Evolutionary conservation across 2,113 vertebrate species (phyloP), one percentile per base, ranked within the genome.

Genomic region (Podocnemis expansa): DNA sequence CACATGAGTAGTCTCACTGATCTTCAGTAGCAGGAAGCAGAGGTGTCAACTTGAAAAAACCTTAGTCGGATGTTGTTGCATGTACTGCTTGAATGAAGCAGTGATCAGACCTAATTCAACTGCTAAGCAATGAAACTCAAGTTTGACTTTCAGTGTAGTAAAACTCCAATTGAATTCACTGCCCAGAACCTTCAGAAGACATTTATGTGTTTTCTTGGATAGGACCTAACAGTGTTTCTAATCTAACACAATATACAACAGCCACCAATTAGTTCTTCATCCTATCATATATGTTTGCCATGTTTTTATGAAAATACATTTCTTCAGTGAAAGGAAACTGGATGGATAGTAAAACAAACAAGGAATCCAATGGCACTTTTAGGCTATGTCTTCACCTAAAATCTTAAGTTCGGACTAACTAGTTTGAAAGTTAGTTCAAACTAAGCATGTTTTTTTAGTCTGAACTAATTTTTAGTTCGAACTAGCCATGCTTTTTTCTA

Each of bases 241-340:
- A 10, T 60, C 8, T 4, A 80, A 7, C 0, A 1, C 21, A 8
- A 16, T 54, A 75, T 58, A 22, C 21, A 67, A 5, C 13, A 10
- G 2, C 4, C 4, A 31, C 38, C 82, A 78, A 25, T 47, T 51
- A 58, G 60, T 54, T n/a, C 2, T 10, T 49, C 58, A 80, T 19
- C 14, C 7, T 60, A 1, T 19, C 27, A 78, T 21, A 83, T 3
- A 80, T 43, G 1, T 0, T 41, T 87, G n/a, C 22, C 3, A 7
- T 80, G 78, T 88, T 86, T 92, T 21, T 47, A 82, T 34, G 7
- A 86, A 27, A 16, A 8, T 52, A 52, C 1, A 1, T 24, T 89
- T 24, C 19, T 90, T 78, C 38, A 56, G 21, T 0, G 0, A 25
- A 41, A 79, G 7, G n/a, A 4, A 85, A 82, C 58, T 3, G 27